Percentiles rank a stretch among this genome's conserved stretches.
These are phyloP conservation scores for Procambarus clarkii DNA, from an alignment of 1,140 invertebrate genomes.

Conservation along the genomic window DNA sequence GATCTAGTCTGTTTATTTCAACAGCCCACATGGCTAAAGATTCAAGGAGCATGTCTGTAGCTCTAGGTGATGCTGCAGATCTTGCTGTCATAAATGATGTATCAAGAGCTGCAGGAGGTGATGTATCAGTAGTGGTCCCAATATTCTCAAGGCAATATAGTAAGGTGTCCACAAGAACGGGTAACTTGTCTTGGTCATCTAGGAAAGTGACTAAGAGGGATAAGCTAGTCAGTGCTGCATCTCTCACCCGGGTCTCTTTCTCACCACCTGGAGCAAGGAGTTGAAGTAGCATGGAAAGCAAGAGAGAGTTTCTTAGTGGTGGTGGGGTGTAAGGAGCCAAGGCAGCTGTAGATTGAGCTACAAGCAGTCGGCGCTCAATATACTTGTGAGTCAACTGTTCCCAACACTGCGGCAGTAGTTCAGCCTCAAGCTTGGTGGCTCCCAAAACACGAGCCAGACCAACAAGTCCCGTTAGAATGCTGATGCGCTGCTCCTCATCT, in stretches of 20 bases:
- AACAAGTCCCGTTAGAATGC: constrained; percentile 83
- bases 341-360: constrained; percentile 84
- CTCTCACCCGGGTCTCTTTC: constrained; percentile 82
- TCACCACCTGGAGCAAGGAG: constrained; percentile 82
- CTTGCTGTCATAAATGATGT: constrained; percentile 77
- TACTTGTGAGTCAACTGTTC: constrained; percentile 86
- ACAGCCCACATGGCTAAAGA: constrained; percentile 82
- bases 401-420: constrained; percentile 87
- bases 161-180: constrained; percentile 77
- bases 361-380: constrained; percentile 82
- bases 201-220: constrained; percentile 82
- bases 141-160: constrained; percentile 24
- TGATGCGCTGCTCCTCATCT: constrained; percentile 82
- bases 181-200: constrained; percentile 83
- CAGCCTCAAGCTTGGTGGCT: constrained; percentile 80
- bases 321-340: constrained; percentile 84
- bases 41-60: constrained; percentile 77
- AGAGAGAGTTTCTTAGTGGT: constrained; percentile 83
- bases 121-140: background rate
- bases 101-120: background rate
- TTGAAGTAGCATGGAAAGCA: constrained; percentile 86
- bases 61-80: constrained; percentile 77
- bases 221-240: constrained; percentile 81
- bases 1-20: constrained; percentile 77
- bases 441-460: constrained; percentile 80